Evolutionary conservation across 1,140 invertebrate species (phyloP), one percentile per base, ranked within the genome.

Genomic region (Sitodiplosis mosellana): DNA sequence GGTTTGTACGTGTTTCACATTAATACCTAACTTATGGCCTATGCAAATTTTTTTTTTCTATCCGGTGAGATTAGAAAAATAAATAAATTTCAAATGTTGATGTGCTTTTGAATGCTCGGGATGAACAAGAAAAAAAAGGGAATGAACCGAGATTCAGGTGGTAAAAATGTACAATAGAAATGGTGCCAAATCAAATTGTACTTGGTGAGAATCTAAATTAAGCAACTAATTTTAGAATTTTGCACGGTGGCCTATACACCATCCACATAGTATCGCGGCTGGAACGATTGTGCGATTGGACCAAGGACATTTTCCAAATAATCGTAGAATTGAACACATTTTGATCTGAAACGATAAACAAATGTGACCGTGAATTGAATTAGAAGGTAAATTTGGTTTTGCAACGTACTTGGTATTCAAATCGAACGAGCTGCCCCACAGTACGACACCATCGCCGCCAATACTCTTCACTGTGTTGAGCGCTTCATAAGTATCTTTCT

Each of bases 351-450:
- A 49, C n/a, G 21, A 22, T 22, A 15, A 27, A 45, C 2, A 22
- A 18, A 33, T 17, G 33, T 40, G n/a, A n/a, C 10, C 17, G 22
- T 21, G 27, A 12, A 2, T 2, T 2, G 14, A 19, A 22, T 19
- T 19, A 45, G 15, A 45, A 45, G 17, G 8, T 10, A 41, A 41
- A 7, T 12, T 41, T n/a, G 8, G 6, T n/a, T 41, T 41, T 10
- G 18, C 11, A 17, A 17, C 14, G 33, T 45, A 51, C 49, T 21
- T 48, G 45, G 67, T 75, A 51, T 80, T 76, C 0, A 82, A 72
- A 53, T 85, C 80, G 45, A 69, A 69, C 2, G 77, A 80, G 50
- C 78, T 79, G 8, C 81, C 81, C 81, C 81, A 85, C 37, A 85
- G 69, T 3, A 85, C 71, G 5, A 76, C 58, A 1, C 80, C 81